These are phyloP conservation scores for Folsomia manolachei DNA, from an alignment of 2,888 invertebrate species.

Conservation along the genomic window DNA sequence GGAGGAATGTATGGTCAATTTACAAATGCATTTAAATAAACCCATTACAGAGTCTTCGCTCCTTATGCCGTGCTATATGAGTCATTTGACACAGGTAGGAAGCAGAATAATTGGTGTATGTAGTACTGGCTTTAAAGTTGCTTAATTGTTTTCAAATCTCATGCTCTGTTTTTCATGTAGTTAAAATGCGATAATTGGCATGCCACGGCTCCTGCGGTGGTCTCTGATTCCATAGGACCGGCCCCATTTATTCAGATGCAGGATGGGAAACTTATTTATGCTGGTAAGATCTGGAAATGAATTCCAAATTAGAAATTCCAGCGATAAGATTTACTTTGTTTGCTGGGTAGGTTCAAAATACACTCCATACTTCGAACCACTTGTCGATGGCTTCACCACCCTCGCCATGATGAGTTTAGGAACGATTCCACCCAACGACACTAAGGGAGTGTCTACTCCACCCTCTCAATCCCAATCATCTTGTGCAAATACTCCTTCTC, in stretches of 20 bases:
- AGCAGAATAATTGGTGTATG: neutral
- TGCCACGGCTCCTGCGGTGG: constrained; percentile 44
- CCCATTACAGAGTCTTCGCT: constrained; percentile 91
- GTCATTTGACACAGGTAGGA: constrained; percentile 82
- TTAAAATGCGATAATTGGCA: constrained; percentile 50
- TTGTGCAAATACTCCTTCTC: constrained; percentile 61
- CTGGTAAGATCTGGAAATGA: constrained; percentile 31
- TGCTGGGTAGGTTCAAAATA: constrained; percentile 63
- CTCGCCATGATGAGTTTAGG: constrained; percentile 62
- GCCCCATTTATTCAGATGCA: constrained; percentile 48
- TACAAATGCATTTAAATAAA: constrained; percentile 88
- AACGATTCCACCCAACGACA: too few species aligned
- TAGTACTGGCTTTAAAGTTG: neutral
- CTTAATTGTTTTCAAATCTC: neutral
- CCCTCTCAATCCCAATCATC: constrained; percentile 53
- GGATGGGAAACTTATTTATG: constrained; percentile 49
- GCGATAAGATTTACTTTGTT: neutral
- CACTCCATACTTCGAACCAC: constrained; percentile 68
- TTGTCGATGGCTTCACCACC: constrained; percentile 67
- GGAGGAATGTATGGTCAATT: constrained; percentile 86
- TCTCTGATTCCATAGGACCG: constrained; percentile 46
- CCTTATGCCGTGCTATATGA: constrained; percentile 89
- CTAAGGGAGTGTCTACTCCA: constrained; percentile 36
- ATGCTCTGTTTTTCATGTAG: constrained; percentile 20
- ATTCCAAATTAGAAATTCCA: neutral